These are phyloP conservation scores for Formica selysi DNA, from an alignment of 1,140 invertebrate species.

Conservation along the genomic window DNA sequence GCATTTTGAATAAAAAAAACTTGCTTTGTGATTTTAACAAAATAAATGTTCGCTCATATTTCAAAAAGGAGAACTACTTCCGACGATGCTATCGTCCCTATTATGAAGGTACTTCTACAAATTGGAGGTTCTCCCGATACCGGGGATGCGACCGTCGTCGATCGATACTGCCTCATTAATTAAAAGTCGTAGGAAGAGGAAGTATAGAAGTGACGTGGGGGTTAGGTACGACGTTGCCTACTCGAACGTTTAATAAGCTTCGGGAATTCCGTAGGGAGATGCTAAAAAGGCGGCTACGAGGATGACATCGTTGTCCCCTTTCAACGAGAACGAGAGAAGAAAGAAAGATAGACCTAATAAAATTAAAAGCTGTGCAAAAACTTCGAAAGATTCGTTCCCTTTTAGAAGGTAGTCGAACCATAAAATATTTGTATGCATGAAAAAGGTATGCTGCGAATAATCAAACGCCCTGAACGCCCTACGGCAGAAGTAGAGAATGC, in stretches of 20 bases:
- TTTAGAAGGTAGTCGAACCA: neutral
- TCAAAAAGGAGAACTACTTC: conserved; percentile 45
- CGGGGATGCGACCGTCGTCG: conserved; percentile 48
- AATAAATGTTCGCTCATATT: conserved; percentile 50
- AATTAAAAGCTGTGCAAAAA: conserved; percentile 42
- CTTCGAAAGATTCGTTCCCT: neutral
- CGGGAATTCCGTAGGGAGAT: conserved; percentile 51
- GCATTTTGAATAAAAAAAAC: neutral
- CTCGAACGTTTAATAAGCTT: conserved; percentile 63
- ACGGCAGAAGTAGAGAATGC: conserved; percentile 9
- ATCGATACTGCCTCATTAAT: conserved; percentile 65
- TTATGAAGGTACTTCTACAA: conserved; percentile 60
- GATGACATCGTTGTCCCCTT: conserved; percentile 42
- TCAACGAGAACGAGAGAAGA: neutral
- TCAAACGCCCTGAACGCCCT: neutral
- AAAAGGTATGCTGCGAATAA: conserved; percentile 27
- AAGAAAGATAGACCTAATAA: conserved; percentile 44
- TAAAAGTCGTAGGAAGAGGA: conserved; percentile 55
- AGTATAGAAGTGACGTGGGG: neutral
- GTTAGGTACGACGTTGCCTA: conserved; percentile 55
- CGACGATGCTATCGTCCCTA: conserved; percentile 33
- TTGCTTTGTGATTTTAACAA: conserved; percentile 29
- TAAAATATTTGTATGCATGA: conserved; percentile 51
- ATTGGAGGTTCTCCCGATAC: conserved; percentile 51
- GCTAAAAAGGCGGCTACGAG: conserved; percentile 56